phyloP scores from a whole-genome alignment of 1,140 invertebrate species.

The Eulimnadia texana region DNA sequence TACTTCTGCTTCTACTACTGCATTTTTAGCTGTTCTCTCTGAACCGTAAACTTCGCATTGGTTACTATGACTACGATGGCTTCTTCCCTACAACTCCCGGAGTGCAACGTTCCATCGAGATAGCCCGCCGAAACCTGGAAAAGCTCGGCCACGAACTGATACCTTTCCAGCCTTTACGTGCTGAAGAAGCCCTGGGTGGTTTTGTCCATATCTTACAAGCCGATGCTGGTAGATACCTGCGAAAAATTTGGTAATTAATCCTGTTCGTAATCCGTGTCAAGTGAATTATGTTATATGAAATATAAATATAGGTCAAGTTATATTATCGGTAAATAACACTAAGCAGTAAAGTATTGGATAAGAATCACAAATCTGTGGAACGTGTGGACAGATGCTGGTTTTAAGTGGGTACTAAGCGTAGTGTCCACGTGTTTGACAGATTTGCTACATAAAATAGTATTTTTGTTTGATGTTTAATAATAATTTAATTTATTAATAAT shows the following conservation, averaged over 20 bases:
- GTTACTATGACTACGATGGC: constrained; percentile 26
- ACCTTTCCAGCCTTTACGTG: constrained; percentile 18
- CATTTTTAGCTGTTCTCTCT: constrained; percentile 8
- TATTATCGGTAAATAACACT: no score
- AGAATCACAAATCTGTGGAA: no score
- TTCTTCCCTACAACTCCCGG: constrained; percentile 27
- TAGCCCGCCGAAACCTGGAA: constrained; percentile 24
- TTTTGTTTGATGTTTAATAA: no score
- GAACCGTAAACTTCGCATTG: constrained; percentile 24
- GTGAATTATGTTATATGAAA: neutral
- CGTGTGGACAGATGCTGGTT: no score
- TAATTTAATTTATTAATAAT: no score
- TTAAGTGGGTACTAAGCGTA: no score
- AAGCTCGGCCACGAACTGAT: constrained; percentile 24
- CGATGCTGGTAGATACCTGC: constrained; percentile 7
- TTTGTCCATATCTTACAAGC: constrained; percentile 9
- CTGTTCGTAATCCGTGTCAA: neutral
- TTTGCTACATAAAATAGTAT: no score
- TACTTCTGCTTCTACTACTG: no score
- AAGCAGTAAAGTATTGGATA: no score
- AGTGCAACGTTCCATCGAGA: constrained; percentile 24
- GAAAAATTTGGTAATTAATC: constrained; percentile 3
- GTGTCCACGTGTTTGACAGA: no score
- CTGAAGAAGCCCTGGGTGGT: neutral
- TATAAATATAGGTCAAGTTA: neutral